Percentiles rank a stretch among this genome's conserved stretches.
Evolutionary conservation across 2,888 invertebrate species (phyloP).

Genomic region (Hermodice carunculata): DNA sequence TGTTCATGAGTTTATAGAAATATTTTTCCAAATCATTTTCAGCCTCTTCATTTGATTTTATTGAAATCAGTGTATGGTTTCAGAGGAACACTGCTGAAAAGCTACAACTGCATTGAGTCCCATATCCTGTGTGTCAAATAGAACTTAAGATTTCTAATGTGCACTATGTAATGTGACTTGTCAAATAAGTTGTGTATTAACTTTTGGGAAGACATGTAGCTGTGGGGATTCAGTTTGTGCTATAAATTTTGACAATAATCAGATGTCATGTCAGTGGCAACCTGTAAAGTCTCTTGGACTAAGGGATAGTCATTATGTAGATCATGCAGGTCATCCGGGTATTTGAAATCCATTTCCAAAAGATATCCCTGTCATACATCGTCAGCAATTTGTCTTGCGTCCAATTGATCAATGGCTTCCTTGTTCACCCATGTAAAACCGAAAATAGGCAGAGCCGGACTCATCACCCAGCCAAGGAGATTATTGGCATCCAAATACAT

Average conservation of each 20-base stretch:
- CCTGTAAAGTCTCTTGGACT: constrained; percentile 40
- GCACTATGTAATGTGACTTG: neutral
- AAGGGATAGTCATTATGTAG: constrained; percentile 56
- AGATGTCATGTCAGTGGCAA: neutral
- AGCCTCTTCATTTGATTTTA: constrained; percentile 45
- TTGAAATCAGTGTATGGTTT: constrained; percentile 50
- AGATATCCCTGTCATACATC: constrained; percentile 54
- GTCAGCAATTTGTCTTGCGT: neutral
- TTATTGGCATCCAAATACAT: neutral
- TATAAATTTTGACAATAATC: no score
- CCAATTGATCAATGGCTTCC: neutral
- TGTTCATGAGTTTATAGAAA: constrained; percentile 51
- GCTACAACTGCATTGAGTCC: constrained; percentile 42
- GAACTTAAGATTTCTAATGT: neutral
- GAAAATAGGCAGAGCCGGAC: neutral
- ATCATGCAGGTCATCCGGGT: constrained; percentile 65
- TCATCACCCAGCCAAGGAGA: neutral
- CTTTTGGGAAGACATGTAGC: neutral
- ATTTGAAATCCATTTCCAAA: constrained; percentile 69
- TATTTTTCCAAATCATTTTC: constrained; percentile 62
- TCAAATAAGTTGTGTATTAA: neutral
- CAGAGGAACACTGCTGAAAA: constrained; percentile 54
- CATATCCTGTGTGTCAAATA: neutral
- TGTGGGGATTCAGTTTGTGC: no score
- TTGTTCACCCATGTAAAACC: neutral